A percentile compares a stretch with the other conserved stretches of the same genome.
Evolutionary conservation across 2,113 vertebrate genomes (phyloP).

Genomic region (Calidris pugnax): DNA sequence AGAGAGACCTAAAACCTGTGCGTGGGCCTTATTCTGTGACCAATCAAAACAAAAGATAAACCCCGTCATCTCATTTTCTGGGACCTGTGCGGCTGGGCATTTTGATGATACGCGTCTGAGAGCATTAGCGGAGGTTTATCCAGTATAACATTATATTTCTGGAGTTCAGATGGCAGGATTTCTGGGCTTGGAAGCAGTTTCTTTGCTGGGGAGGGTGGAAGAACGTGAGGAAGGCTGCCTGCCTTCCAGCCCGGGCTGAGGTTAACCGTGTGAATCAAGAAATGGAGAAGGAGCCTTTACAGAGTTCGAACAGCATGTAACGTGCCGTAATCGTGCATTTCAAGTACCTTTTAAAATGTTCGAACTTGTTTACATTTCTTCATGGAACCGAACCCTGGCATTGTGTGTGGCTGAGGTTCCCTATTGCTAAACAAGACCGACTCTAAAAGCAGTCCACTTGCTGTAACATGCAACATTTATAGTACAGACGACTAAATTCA

Average conservation of each 20-base stretch:
- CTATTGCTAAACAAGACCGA: neutral
- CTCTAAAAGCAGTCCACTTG: constrained; percentile 18
- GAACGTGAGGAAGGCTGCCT: neutral
- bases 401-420: neutral
- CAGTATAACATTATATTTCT: neutral
- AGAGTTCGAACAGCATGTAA: neutral
- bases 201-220: neutral
- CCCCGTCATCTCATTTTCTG: neutral
- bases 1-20: neutral
- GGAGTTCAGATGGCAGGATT: neutral
- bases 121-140: neutral
- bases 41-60: neutral
- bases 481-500: neutral
- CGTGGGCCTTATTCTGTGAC: neutral
- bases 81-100: rapidly evolving
- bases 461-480: constrained; percentile 32
- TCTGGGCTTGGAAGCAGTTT: neutral
- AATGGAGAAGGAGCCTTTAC: neutral
- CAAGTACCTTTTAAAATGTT: neutral
- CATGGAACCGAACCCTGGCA: neutral
- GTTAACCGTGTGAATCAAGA: neutral
- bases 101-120: neutral
- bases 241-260: neutral
- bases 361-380: constrained; percentile 4
- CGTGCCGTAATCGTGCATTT: rapidly evolving